Evolutionary conservation across 2,797 vertebrate species (phyloP).

Genomic region (Dromococcyx pavoninus): DNA sequence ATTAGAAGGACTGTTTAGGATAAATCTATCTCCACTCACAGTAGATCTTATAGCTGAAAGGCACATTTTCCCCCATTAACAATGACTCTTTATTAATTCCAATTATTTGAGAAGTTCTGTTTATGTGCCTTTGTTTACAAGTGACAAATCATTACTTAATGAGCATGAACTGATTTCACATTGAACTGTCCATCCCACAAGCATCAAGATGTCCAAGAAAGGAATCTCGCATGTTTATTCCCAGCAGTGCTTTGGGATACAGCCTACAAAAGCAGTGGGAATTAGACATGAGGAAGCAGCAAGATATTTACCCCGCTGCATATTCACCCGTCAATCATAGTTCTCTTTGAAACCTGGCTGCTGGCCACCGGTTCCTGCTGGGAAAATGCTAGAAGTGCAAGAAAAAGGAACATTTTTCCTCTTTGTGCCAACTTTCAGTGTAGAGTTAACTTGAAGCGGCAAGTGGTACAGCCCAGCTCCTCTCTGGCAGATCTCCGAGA

Average conservation of each 20-base stretch:
- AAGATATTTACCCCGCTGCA: slow-evolving; percentile 57
- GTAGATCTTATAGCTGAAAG: not conserved
- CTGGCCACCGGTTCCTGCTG: slow-evolving; percentile 55
- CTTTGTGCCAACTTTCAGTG: slow-evolving; percentile 22
- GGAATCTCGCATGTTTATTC: slow-evolving; percentile 58
- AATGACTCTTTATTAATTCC: not conserved
- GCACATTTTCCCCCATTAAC: not conserved
- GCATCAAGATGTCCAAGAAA: slow-evolving; percentile 45
- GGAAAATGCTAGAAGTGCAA: slow-evolving; percentile 59
- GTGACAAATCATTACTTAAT: slow-evolving; percentile 52
- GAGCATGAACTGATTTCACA: slow-evolving; percentile 40
- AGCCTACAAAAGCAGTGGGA: slow-evolving; percentile 61
- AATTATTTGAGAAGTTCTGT: not conserved
- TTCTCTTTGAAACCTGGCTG: slow-evolving; percentile 44
- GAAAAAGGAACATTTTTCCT: slow-evolving; percentile 39
- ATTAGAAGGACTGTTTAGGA: not conserved
- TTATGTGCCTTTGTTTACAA: slow-evolving; percentile 15
- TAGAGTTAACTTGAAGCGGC: slow-evolving; percentile 43
- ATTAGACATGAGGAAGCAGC: slow-evolving; percentile 65
- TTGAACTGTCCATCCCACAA: slow-evolving; percentile 60
- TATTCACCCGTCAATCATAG: slow-evolving; percentile 69
- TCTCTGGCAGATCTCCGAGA: slow-evolving; percentile 10
- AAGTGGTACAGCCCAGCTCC: slow-evolving; percentile 15
- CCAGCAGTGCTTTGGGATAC: slow-evolving; percentile 57
- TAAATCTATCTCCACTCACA: not conserved